Conservation (phyloP, 1,140 invertebrate species). For the Aricia agestis region DNA sequence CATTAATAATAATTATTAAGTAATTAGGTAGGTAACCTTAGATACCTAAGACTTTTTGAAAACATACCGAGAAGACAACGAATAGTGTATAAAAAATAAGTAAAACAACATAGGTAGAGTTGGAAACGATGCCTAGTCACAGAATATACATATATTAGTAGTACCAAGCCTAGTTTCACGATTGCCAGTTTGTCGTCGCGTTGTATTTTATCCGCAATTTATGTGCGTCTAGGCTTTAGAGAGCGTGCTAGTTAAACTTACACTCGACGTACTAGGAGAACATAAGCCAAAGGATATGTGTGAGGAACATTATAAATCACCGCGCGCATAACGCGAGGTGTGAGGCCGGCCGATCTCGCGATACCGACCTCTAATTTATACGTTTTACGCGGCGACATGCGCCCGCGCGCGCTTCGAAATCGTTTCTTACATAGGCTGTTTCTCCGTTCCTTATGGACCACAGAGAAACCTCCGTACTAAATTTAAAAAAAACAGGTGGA, state of each 20-base stretch:
- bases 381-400: conserved; percentile 72
- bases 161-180: not conserved
- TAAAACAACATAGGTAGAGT: not conserved
- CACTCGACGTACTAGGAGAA: conserved; percentile 22
- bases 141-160: too few species aligned
- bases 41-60: not conserved
- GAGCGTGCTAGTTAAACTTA: conserved; percentile 11
- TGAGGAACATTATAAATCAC: conserved; percentile 64
- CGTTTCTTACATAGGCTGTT: conserved; percentile 51
- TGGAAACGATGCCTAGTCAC: not conserved
- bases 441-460: conserved; percentile 11
- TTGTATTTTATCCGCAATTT: conserved; percentile 15
- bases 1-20: too few species aligned
- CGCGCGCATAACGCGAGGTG: conserved; percentile 66
- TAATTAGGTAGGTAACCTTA: too few species aligned
- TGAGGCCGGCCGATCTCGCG: conserved; percentile 68
- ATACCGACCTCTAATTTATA: conserved; percentile 71
- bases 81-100: not conserved
- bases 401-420: conserved; percentile 44
- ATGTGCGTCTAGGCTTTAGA: conserved; percentile 19
- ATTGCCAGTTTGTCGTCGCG: not conserved
- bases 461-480: not conserved
- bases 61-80: too few species aligned
- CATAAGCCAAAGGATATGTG: conserved; percentile 44
- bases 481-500: not conserved